Evolutionary conservation across 2,888 invertebrate genomes (phyloP), one percentile per base, ranked within the genome.

Genomic region (Atherix ibis): DNA sequence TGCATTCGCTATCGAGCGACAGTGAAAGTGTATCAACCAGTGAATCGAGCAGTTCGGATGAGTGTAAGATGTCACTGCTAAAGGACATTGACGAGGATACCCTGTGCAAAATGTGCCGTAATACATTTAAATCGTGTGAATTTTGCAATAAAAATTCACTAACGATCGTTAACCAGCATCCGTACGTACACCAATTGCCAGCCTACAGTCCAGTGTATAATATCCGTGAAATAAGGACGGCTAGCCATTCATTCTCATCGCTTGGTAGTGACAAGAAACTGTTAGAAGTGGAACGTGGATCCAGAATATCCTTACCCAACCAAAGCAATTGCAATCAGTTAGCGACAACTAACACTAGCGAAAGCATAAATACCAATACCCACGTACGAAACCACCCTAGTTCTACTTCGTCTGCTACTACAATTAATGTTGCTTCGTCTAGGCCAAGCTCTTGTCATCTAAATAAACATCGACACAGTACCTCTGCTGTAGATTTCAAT

Each of bases 181-280:
- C n/a, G n/a, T n/a, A n/a, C n/a, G n/a, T n/a, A n/a, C 6, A 26
- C 34, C n/a, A 31, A 31, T 29, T 35, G 32, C 31, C 38, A 32
- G 9, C 31, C 26, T 62, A 62, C 41, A 59, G 48, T 42, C 61
- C 61, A 0, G 61, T 62, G 1, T 62, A 62, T 37, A 62, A 62
- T 42, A 56, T 62, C 33, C 56, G 62, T 2, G 61, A 62, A 41
- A 62, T 62, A 19, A 54, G 62, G 36, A 58, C 61, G 0, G 49
- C 50, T 1, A 46, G 55, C 3, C 57, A 62, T 45, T 60, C 59
- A 10, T 61, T 62, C 47, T 61, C 62, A 19, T 52, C 59, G 26
- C 45, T 62, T 37, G 62, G 61, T 32, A 59, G 51, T 40, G 61
- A 62, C 44, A 61, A 61, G 41, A 61, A 61, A 39, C 43, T 61